Base-by-base conservation (phyloP, 30 jellyfish, hydroid and myxozoan genomes). In the Aurelia sp. region DNA sequence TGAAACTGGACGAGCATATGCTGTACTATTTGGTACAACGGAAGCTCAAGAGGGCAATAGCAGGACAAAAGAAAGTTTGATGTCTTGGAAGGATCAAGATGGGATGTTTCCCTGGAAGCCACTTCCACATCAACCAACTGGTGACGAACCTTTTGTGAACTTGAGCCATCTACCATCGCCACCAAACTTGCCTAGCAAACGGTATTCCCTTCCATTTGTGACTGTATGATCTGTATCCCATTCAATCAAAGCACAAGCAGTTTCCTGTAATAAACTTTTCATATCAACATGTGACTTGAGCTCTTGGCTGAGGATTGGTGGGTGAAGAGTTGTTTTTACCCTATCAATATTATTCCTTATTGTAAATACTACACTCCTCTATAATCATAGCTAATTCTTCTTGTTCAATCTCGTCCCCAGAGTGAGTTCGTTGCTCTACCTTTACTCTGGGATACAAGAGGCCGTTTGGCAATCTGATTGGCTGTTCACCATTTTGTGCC, bases 1-100 rank as follows among this genome's bases (percentile, higher is more conserved):
- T 3, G 70, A 73, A 21, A 66, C 31, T 22, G 84, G 70, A 48
- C 44, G 84, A 47, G 84, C 84, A 73, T 8, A 70, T 52, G 61
- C 47, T 15, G 81, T 70, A 70, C 81, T 31, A 44, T 70, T 70
- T 31, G 81, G 81, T 13, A 70, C 81, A 22, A 70, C 3, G 1
- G 50, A 41, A 70, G 63, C n/a, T 41, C 16, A n/a, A 70, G 55
- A 31, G 63, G 81, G 55, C 81, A 70, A 70, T 70, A 70, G 63
- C 81, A 70, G 13, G 81, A 70, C 8, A 70, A 57, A 52, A 70
- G 61, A 70, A 70, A 5, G 22, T 2, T 22, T n/a, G 21, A 22
- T 5, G 30, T 11, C 24, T 70, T 31, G 27, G 78, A 22, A 22
- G 66, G 81, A 70, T 70, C 81, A 35, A 22, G 21, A 50, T 70